Evolutionary conservation across 1,140 invertebrate genomes (phyloP), one percentile per base, ranked within the genome.

Genomic region (Thaumetopoea pityocampa): DNA sequence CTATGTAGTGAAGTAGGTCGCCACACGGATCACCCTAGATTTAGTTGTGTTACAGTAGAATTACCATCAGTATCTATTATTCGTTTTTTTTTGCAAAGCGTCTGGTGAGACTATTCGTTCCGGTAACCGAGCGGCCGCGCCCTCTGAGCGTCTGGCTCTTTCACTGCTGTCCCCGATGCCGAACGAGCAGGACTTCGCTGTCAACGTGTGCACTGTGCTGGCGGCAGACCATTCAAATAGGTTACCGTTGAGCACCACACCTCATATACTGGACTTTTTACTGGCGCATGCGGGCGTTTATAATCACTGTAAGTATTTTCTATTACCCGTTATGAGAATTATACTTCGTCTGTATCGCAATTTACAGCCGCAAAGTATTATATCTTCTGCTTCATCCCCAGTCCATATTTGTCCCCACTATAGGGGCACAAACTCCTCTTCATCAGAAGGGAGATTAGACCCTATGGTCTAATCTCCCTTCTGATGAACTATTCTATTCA

Each of bases 161-260:
- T 97, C 97, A 0, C 86, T 99, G 4, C 78, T 97, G 9, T 97
- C 95, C 18, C 97, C 97, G 1, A 86, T 99, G 55, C 97, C 98
- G 7, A 99, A 99, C 80, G 98, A 99, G 86, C 96, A 99, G 71
- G 97, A 99, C 74, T 97, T 99, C 86, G 97, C 97, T 2, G 93
- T 99, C 35, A 99, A 99, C 81, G 94, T 99, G 0, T 98, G 96
- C 74, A 98, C 96, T 0, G 86, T 99, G 29, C 86, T 99, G 46
- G 96, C 96, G 10, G 97, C 96, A 59, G 97, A 99, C 70, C 94
- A 95, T 18, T 93, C 94, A 34, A 94, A 97, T 65, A 91, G 93
- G 2, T 79, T 99, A 16, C 91, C 94, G 48, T 81, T 99, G 14
- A 90, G 91, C 15, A 92, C 94, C 49, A 93, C 92, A 58, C 94